Conservation (phyloP, 2,113 vertebrate genomes). For the Pangasianodon gigas region DNA sequence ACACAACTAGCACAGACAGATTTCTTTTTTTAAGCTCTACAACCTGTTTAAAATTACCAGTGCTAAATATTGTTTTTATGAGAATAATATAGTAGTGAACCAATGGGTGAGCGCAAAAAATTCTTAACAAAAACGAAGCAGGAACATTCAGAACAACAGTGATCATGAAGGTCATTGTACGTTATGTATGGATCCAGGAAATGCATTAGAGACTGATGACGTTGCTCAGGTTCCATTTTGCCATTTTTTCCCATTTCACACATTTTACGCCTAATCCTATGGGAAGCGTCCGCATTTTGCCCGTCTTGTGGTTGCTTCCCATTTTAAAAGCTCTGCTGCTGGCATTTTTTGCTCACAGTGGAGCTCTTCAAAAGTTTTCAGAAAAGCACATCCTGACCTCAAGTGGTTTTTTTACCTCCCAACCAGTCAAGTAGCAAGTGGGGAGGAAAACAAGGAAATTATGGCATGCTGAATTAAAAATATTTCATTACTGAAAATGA, state of each 20-base stretch:
- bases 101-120: background rate
- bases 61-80: background rate
- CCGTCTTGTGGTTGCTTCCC: background rate
- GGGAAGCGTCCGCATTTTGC: background rate
- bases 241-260: background rate
- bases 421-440: background rate
- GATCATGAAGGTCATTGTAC: background rate
- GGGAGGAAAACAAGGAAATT: no score
- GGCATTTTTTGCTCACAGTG: background rate
- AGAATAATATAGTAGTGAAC: background rate
- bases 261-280: background rate
- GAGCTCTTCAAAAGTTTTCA: background rate
- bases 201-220: background rate
- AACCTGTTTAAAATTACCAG: background rate
- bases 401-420: background rate
- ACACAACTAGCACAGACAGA: background rate
- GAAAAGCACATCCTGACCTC: background rate
- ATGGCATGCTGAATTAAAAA: no score
- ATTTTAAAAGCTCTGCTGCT: background rate
- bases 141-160: background rate
- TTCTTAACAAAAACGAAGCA: background rate
- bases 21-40: background rate
- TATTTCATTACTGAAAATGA: no score
- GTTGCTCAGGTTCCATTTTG: background rate
- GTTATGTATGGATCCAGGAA: background rate